phyloP scores from a whole-genome alignment of 2,797 vertebrate species.

The Carcharodon carcharias region DNA sequence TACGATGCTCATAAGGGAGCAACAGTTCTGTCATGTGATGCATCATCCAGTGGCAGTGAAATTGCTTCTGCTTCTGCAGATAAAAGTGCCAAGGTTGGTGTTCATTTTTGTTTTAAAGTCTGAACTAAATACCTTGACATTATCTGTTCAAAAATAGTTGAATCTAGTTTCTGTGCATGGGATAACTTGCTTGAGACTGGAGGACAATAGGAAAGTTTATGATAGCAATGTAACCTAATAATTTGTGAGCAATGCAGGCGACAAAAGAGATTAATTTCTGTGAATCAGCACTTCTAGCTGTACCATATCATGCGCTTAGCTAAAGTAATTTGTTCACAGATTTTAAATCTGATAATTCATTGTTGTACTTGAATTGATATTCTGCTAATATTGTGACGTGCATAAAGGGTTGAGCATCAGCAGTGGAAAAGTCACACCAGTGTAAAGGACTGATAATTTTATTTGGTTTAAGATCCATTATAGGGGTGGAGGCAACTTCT shows the following conservation, averaged over 20 bases:
- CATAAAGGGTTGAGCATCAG: background rate
- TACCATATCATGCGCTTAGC: background rate
- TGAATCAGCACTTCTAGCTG: background rate
- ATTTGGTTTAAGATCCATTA: background rate
- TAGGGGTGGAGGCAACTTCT: background rate
- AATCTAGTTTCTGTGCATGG: background rate
- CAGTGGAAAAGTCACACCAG: background rate
- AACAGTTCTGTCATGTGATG: slow-evolving; percentile 77
- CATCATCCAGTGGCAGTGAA: slow-evolving; percentile 68
- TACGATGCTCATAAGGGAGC: slow-evolving; percentile 71
- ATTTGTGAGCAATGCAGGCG: background rate
- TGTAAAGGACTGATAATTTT: background rate
- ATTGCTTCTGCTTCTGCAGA: slow-evolving; percentile 85
- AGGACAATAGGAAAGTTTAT: background rate
- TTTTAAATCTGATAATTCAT: background rate
- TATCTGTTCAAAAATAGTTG: background rate
- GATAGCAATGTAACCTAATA: background rate
- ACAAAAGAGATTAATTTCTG: background rate
- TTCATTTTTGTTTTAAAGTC: slow-evolving; percentile 20
- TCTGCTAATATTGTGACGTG: background rate
- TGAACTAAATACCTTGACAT: background rate
- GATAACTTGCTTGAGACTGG: background rate
- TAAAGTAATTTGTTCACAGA: background rate
- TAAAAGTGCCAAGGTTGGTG: slow-evolving; percentile 79
- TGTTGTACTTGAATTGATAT: background rate